These are phyloP conservation scores for Periparus ater DNA, from an alignment of 2,797 vertebrate genomes.

Conservation along the genomic window DNA sequence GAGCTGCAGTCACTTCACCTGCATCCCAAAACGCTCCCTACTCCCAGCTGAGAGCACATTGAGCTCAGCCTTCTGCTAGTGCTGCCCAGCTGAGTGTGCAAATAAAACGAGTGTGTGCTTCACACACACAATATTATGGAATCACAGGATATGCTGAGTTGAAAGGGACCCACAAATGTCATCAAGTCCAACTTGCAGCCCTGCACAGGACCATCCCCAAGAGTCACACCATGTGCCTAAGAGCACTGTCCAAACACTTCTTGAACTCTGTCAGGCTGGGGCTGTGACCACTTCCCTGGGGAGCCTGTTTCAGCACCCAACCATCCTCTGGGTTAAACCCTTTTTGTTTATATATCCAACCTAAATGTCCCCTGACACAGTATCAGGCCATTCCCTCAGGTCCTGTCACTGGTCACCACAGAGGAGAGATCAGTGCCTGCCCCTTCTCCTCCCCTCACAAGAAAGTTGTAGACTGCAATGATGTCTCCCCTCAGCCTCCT, in stretches of 20 bases:
- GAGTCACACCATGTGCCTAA: neutral
- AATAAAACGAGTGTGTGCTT: neutral
- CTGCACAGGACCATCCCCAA: neutral
- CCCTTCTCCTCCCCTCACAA: neutral
- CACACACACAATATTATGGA: neutral
- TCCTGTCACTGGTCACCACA: neutral
- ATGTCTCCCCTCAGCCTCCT: neutral
- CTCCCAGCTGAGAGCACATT: rapidly evolving
- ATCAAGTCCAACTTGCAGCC: rapidly evolving
- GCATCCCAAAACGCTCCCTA: neutral
- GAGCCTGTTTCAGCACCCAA: neutral
- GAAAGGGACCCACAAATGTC: neutral
- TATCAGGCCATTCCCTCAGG: rapidly evolving
- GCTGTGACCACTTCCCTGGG: neutral
- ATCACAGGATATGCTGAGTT: neutral
- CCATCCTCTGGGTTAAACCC: rapidly evolving
- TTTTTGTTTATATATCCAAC: neutral
- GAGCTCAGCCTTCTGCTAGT: neutral
- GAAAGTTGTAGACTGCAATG: neutral
- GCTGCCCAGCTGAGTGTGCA: neutral
- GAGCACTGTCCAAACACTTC: neutral
- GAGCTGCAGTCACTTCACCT: neutral
- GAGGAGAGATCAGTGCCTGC: neutral
- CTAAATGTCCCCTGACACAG: neutral
- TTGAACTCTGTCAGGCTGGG: neutral